Percentiles rank a stretch among this genome's conserved stretches.
phyloP scores from a whole-genome alignment of 2,113 vertebrate species.

The Cynocephalus volans region DNA sequence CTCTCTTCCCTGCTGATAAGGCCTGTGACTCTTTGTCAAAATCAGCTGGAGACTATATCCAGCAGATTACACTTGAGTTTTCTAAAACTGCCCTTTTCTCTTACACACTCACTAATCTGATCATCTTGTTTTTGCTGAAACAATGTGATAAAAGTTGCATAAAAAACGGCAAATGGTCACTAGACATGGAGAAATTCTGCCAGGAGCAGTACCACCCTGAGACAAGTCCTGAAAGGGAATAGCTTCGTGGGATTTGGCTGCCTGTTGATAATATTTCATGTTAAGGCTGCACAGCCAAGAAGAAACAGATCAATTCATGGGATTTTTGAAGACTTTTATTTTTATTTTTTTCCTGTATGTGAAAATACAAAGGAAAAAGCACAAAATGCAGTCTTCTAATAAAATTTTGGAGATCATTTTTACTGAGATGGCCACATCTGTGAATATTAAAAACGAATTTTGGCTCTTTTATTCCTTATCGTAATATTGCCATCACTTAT shows the following conservation, averaged over 20 bases:
- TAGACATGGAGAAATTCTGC: not conserved
- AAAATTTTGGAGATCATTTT: slow-evolving; percentile 30
- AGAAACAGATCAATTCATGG: slow-evolving; percentile 42
- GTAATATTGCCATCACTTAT: slow-evolving; percentile 52
- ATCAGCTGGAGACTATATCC: not conserved
- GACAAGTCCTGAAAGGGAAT: slow-evolving; percentile 32
- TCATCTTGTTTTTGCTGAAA: slow-evolving; percentile 67
- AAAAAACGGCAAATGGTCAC: slow-evolving; percentile 1
- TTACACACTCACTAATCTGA: slow-evolving; percentile 24
- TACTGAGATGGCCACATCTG: not conserved
- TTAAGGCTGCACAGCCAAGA: slow-evolving; percentile 47
- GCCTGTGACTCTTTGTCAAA: slow-evolving; percentile 12
- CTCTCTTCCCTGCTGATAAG: not conserved
- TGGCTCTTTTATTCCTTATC: slow-evolving; percentile 47
- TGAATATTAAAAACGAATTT: slow-evolving; percentile 45
- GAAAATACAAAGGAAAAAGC: slow-evolving; percentile 51
- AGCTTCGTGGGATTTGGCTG: slow-evolving; percentile 48
- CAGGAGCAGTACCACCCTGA: slow-evolving; percentile 17
- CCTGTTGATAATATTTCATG: slow-evolving; percentile 47
- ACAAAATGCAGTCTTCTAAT: not conserved
- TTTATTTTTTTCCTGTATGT: not conserved
- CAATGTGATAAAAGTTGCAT: slow-evolving; percentile 1
- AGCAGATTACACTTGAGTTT: not conserved
- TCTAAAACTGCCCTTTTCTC: not conserved
- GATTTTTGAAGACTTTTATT: not conserved